Base-by-base conservation (phyloP, 2,888 invertebrate genomes). In the Mimumesa dahlbomi region DNA sequence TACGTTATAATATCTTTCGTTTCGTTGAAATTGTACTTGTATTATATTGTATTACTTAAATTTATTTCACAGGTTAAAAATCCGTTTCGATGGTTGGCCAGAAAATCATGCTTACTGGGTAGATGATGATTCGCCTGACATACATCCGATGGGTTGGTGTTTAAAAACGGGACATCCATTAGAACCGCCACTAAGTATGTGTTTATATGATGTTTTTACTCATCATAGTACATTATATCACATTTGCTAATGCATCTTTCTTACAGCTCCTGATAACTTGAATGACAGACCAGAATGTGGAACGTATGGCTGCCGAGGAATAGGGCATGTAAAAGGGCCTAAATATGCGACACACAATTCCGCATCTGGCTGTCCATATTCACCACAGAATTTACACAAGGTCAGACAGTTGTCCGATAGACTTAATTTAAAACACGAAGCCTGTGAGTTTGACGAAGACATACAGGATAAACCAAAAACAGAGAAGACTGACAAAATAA, bases 81-180 rank as follows among this genome's bases (percentile, higher is more conserved):
- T 98, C 53, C 93, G 95, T 83, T 96, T 96, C 89, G 97, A 97
- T 89, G 97, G 97, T 13, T 98, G 97, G 96, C 94, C 95, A 0
- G 93, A 93, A 81, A 92, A 93, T 75, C 94, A 97, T 86, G 93
- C 95, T 73, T 95, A 94, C 88, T 97, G 97, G 96, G 91, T 97
- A 63, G 97, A 97, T 84, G 97, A 97, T 88, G 97, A 98, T 90
- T 94, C 93, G 75, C 93, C 95, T 0, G 97, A 98, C 89, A 92
- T 98, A 82, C 97, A 98, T 91, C 98, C 98, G 0, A 93, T 96
- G 71, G 95, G 96, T 31, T 98, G 97, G 97, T 97, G 97, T 87
- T 92, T 93, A 73, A 95, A 95, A 90, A 97, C 97, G 0, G 94
- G 94, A 1, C 97, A 98, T 88, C 94, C 95, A 0, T 90, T 98